Evolutionary conservation across 37 sponge, comb jelly and placozoan species (phyloP), one percentile per base, ranked within the genome.

Genomic region (Cliona cf. orientalis): DNA sequence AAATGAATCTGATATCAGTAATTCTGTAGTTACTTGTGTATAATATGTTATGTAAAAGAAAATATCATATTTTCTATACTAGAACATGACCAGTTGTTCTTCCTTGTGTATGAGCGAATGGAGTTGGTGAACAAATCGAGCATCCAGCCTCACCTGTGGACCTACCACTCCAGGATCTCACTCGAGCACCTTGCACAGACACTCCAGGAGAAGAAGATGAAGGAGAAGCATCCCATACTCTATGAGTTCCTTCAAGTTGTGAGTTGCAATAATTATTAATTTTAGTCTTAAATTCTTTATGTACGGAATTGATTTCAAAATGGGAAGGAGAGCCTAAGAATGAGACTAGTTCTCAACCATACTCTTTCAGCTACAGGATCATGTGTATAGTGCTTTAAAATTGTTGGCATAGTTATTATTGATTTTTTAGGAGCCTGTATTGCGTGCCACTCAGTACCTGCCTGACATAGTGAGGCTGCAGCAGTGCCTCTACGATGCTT

Each of bases 381-480:
- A n/a, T n/a, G n/a, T n/a, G n/a, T n/a, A n/a, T n/a, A n/a, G n/a
- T n/a, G n/a, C n/a, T n/a, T n/a, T n/a, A n/a, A n/a, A n/a, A n/a
- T n/a, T n/a, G n/a, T n/a, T n/a, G n/a, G n/a, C n/a, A n/a, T n/a
- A n/a, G 36, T 9, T 53, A 26, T 34, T 35, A 29, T 3, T 1
- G 1, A 14, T 43, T 23, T 7, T 71, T 25, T 41, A 73, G 75
- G 83, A 87, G 42, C 72, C 78, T 33, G 66, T 32, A 7, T 71
- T 91, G 43, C 59, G 84, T 69, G 90, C 90, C 40, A 74, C 81
- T 21, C 94, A 86, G 64, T 89, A 86, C 60, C 86, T 93, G 6
- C 90, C 94, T 7, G 83, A 89, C 71, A 81, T 93, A 25, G 76
- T 89, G 23, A 42, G 58, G 49, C 80, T 93, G n/a, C 94, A 93